Evolutionary conservation across 2,888 invertebrate genomes (phyloP), one percentile per base, ranked within the genome.

Genomic region (Noctua janthe): DNA sequence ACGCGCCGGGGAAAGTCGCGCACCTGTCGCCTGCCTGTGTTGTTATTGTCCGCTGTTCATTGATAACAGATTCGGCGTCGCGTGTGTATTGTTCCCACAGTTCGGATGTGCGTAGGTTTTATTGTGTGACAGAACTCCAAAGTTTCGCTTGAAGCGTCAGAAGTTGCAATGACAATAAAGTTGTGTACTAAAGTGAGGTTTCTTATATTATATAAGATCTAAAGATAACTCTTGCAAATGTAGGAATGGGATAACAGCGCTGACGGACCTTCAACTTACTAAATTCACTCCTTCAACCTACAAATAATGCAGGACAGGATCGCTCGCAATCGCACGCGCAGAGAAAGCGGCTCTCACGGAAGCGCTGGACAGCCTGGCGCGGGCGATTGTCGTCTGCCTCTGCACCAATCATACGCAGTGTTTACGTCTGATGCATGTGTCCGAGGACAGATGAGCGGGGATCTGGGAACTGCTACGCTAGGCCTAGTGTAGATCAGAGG

Each of bases 271-370:
- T n/a, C 2, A 43, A 43, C 20, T 23, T 35, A 47, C 8, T 43
- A n/a, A 47, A 29, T 56, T 20, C 17, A 17, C 11, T 23, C 4
- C 2, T 51, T 51, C 43, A 59, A 17, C 11, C 54, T n/a, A 10
- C 43, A 20, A 51, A 64, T 13, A 11, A 10, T 67, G 43, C 62
- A 51, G 51, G 67, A 83, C 64, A 43, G 69, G 39, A 66, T 20
- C 20, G 39, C 43, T 72, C 49, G 47, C 82, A 67, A 64, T 47
- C 56, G 66, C 79, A 87, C 82, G 23, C 72, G 82, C 78, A 89
- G 92, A 86, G 92, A 92, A 91, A 92, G 92, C 90, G 82, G 84
- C 82, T 85, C 88, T 84, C 90, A 84, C 87, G 89, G 85, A 88
- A 83, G 73, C 81, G 69, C 80, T 80, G 83, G 83, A 77, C 82